phyloP scores from a whole-genome alignment of 2,888 invertebrate genomes.

The Odontocerum albicorne region DNA sequence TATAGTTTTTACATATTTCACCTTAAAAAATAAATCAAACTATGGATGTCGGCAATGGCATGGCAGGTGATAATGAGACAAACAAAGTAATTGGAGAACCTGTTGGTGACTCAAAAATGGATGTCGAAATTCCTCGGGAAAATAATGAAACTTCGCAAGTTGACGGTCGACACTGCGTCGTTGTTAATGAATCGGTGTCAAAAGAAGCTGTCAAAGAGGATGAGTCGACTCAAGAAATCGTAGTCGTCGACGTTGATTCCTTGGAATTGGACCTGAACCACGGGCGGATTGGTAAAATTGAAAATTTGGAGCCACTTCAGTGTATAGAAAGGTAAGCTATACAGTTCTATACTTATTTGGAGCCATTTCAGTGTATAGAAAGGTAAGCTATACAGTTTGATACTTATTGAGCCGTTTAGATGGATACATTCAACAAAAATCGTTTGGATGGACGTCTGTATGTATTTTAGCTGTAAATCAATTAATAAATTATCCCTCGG shows the following conservation, averaged over 20 bases:
- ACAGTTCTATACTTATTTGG: no score
- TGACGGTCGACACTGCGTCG: neutral
- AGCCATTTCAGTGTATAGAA: constrained; percentile 73
- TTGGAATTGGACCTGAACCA: constrained; percentile 88
- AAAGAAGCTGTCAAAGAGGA: constrained; percentile 20
- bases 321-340: constrained; percentile 71
- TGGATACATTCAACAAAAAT: no score
- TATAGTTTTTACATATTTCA: no score
- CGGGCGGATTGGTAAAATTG: constrained; percentile 79
- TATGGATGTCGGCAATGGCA: neutral
- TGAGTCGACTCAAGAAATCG: constrained; percentile 59
- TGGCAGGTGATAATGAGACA: neutral
- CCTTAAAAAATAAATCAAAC: no score
- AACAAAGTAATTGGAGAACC: neutral
- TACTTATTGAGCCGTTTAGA: constrained; percentile 74
- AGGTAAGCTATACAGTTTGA: no score
- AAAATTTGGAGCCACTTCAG: constrained; percentile 77
- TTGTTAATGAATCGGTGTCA: neutral
- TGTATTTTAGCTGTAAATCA: no score
- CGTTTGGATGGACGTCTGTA: no score
- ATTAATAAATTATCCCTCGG: no score
- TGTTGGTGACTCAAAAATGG: constrained; percentile 4
- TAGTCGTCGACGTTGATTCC: constrained; percentile 66
- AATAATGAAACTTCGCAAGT: neutral
- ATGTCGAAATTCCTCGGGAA: neutral